phyloP scores from a whole-genome alignment of 2,797 vertebrate species.

The Myiotriccus ornatus region DNA sequence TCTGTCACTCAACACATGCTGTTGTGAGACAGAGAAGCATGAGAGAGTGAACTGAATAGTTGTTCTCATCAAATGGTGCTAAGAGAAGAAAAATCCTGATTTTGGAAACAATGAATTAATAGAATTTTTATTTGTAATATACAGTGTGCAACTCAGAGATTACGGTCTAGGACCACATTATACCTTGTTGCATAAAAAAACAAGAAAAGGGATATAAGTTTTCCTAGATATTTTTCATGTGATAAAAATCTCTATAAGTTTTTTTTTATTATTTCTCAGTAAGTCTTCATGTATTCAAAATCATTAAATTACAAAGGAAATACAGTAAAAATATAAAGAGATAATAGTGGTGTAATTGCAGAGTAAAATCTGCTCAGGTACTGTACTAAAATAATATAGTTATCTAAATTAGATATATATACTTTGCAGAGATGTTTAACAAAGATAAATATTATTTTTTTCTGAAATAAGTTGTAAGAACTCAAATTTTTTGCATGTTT shows the following conservation, averaged over 20 bases:
- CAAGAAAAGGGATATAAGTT: not conserved
- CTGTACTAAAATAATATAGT: not conserved
- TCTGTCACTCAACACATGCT: not conserved
- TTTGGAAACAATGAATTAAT: not conserved
- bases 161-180: not conserved
- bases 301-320: not conserved
- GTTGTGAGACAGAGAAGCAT: not conserved
- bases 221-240: not conserved
- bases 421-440: not conserved
- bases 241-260: no score
- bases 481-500: not conserved
- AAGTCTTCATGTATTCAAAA: not conserved
- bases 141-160: not conserved
- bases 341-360: not conserved
- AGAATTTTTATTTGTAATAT: not conserved
- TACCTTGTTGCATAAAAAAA: not conserved
- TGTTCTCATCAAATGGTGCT: not conserved
- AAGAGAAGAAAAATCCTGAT: not conserved
- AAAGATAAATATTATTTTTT: not conserved
- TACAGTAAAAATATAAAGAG: not conserved
- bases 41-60: not conserved
- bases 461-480: not conserved
- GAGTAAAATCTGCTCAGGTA: not conserved
- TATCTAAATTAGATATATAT: not conserved
- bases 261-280: no score